phyloP scores from a whole-genome alignment of 2,797 vertebrate species.

The Chloroceryle inda region DNA sequence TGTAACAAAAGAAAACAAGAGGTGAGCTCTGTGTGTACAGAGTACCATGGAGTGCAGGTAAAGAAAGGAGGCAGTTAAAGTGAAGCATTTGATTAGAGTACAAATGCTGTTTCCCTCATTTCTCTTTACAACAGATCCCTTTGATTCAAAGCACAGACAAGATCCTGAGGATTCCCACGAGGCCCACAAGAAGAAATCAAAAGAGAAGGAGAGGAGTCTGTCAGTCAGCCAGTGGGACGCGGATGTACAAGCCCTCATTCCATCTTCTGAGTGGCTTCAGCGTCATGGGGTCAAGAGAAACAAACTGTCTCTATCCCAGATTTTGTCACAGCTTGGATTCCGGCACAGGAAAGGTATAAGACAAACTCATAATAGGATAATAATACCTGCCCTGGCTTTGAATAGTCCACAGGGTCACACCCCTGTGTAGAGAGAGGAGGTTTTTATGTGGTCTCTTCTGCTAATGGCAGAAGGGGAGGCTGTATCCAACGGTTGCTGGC shows the following conservation, averaged over 20 bases:
- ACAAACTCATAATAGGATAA: background rate
- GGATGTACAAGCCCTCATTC: conserved; percentile 73
- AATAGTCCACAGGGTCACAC: background rate
- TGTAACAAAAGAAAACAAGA: background rate
- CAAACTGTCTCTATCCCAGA: conserved; percentile 80
- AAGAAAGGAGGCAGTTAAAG: background rate
- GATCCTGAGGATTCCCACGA: background rate
- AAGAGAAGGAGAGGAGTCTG: background rate
- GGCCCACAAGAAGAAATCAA: background rate
- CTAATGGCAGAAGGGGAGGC: background rate
- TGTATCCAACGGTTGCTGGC: background rate
- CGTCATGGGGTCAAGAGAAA: conserved; percentile 82
- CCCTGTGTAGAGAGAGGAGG: background rate
- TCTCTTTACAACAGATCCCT: conserved; percentile 35
- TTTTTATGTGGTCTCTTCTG: background rate
- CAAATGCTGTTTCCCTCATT: background rate
- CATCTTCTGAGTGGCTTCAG: conserved; percentile 83
- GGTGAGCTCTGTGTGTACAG: background rate
- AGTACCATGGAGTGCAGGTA: background rate
- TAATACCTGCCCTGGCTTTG: background rate
- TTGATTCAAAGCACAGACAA: conserved; percentile 14
- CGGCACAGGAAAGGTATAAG: conserved; percentile 82
- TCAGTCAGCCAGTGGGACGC: background rate
- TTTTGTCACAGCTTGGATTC: conserved; percentile 84
- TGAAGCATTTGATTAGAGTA: background rate